phyloP scores from a whole-genome alignment of 1,140 invertebrate genomes.

The Cherax destructor region DNA sequence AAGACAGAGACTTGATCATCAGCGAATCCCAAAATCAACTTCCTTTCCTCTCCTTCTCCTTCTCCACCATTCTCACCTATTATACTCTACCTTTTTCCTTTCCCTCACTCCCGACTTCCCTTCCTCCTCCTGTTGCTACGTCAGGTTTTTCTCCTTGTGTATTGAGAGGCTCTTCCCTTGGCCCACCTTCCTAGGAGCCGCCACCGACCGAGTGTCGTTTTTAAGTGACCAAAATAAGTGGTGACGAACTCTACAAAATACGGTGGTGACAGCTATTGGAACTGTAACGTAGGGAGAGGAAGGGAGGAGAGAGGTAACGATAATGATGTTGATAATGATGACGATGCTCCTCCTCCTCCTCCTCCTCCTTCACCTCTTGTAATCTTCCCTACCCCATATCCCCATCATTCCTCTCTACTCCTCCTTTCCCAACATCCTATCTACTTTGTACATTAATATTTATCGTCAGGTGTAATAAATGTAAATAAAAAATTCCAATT shows the following conservation, averaged over 20 bases:
- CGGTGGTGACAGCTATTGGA: no score
- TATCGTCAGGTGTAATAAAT: slow-evolving; percentile 68
- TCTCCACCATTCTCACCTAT: background rate
- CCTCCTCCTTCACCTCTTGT: background rate
- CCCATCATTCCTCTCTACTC: background rate
- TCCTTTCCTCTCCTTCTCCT: slow-evolving; percentile 3
- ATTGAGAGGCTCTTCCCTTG: background rate
- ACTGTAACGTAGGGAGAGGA: no score
- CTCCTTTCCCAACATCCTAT: background rate
- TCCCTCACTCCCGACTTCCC: background rate
- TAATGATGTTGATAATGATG: background rate
- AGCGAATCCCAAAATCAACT: background rate
- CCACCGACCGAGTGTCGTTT: background rate
- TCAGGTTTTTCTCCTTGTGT: background rate
- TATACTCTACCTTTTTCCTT: background rate
- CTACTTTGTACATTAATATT: slow-evolving; percentile 64
- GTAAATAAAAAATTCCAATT: slow-evolving; percentile 64
- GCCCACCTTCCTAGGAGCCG: background rate
- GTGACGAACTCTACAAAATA: no score
- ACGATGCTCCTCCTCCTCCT: background rate
- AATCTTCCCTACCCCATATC: background rate
- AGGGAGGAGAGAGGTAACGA: no score
- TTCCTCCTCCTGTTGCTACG: background rate
- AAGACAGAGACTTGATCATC: slow-evolving; percentile 48
- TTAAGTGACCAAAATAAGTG: background rate